Evolutionary conservation across 2,888 invertebrate genomes (phyloP), one percentile per base, ranked within the genome.

Genomic region (Ochropacha duplaris): DNA sequence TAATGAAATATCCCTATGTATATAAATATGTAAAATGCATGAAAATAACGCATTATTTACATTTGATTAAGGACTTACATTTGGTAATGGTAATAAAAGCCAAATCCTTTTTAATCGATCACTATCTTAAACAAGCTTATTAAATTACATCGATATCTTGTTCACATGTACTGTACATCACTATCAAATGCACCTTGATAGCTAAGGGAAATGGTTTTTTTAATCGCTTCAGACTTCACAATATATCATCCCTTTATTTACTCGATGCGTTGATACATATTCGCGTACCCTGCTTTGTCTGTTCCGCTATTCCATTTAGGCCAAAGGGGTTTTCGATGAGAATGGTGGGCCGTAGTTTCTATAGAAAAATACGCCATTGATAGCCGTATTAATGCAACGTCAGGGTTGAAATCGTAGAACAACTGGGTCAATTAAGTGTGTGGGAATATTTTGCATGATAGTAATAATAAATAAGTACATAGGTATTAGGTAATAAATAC

Each of bases 241-340:
- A 91, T 91, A 88, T 86, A 89, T 90, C 91, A 90, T 92, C 90
- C 91, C 88, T 90, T 90, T 90, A 91, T 92, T 90, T 87, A 90
- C 79, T 84, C 77, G 70, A 74, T 76, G 81, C 79, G 65, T 71
- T 75, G 84, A 76, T 88, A 90, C 90, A 90, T 88, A 91, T 91
- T 90, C 88, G 90, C 91, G 84, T 84, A 85, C 76, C 77, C 70
- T 77, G 84, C 86, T 84, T 88, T 87, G 84, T 88, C 83, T 78
- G 79, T 60, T 70, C 68, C 79, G 80, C 76, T 70, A 76, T 78
- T 76, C 71, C 69, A 69, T 72, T 52, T 74, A 77, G 78, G 81
- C 79, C 71, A 70, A 31, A 76, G 74, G 75, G 81, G 81, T 82
- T 74, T 76, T 72, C 76, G 80, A 83, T 76, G 78, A 71, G 72